phyloP scores from a whole-genome alignment of 1,140 invertebrate genomes.

The Wiebesia pumilae region DNA sequence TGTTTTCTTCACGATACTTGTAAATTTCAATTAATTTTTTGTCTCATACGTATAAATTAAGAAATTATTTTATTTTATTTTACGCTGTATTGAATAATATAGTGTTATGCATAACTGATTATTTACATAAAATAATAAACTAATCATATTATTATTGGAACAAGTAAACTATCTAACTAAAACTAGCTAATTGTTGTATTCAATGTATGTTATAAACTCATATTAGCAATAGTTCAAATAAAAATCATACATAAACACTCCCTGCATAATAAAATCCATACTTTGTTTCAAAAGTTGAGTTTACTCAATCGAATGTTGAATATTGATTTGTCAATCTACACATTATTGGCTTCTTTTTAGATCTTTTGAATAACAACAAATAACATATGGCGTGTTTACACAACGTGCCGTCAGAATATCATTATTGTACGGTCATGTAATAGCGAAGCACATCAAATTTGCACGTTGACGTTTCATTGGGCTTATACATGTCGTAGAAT shows the following conservation, averaged over 20 bases:
- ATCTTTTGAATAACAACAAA: not conserved
- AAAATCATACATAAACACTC: not conserved
- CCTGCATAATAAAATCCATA: not conserved
- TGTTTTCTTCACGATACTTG: too few species aligned
- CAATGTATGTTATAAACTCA: too few species aligned
- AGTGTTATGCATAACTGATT: too few species aligned
- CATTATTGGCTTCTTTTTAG: slow-evolving; percentile 5
- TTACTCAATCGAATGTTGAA: not conserved
- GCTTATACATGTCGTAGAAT: slow-evolving; percentile 9
- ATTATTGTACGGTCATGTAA: slow-evolving; percentile 14
- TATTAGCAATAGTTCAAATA: too few species aligned
- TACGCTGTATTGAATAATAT: too few species aligned
- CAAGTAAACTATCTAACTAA: too few species aligned
- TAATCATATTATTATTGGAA: too few species aligned
- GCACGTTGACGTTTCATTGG: not conserved
- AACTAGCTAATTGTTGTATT: too few species aligned
- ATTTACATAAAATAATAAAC: too few species aligned
- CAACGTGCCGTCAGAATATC: not conserved
- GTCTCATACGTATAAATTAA: too few species aligned
- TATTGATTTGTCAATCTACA: slow-evolving; percentile 10
- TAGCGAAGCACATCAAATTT: slow-evolving; percentile 7
- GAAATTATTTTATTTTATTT: too few species aligned
- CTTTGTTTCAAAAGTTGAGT: not conserved
- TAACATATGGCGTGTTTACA: not conserved
- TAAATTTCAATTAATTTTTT: too few species aligned